These are phyloP conservation scores for Wasmannia auropunctata DNA, from an alignment of 1,140 invertebrate genomes.

Conservation along the genomic window DNA sequence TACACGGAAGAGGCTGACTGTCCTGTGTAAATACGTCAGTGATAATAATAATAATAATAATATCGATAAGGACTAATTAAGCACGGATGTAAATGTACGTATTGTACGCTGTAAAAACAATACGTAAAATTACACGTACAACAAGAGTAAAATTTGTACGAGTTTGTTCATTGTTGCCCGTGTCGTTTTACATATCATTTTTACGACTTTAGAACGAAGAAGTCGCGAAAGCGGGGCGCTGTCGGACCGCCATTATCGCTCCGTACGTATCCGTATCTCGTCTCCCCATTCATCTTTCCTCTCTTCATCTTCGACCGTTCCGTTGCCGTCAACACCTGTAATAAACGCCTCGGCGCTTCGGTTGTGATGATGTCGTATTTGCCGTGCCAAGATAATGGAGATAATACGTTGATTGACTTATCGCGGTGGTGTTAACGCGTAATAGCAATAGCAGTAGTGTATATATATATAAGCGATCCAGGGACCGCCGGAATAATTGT, in stretches of 20 bases:
- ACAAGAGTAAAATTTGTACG: neutral
- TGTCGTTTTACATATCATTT: neutral
- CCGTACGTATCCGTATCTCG: conserved; percentile 3
- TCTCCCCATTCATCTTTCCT: conserved; percentile 19
- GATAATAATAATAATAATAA: conserved; percentile 6
- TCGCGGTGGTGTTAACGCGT: conserved; percentile 1
- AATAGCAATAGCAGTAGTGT: neutral
- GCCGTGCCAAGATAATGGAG: conserved; percentile 19
- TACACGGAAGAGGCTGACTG: neutral
- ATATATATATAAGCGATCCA: neutral
- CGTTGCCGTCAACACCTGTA: conserved; percentile 11
- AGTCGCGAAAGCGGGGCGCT: neutral
- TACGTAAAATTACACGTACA: neutral
- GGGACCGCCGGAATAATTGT: neutral
- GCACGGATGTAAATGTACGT: neutral
- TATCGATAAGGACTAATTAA: conserved; percentile 16
- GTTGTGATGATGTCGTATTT: conserved; percentile 10
- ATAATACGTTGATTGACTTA: conserved; percentile 37
- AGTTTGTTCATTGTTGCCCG: neutral
- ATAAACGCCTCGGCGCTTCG: conserved; percentile 28
- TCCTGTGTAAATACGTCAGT: conserved; percentile 7
- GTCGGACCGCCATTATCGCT: neutral
- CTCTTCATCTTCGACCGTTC: neutral
- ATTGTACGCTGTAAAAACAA: neutral
- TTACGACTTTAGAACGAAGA: neutral